phyloP scores from a whole-genome alignment of 2,797 vertebrate species.

The Cichlasoma orientale region DNA sequence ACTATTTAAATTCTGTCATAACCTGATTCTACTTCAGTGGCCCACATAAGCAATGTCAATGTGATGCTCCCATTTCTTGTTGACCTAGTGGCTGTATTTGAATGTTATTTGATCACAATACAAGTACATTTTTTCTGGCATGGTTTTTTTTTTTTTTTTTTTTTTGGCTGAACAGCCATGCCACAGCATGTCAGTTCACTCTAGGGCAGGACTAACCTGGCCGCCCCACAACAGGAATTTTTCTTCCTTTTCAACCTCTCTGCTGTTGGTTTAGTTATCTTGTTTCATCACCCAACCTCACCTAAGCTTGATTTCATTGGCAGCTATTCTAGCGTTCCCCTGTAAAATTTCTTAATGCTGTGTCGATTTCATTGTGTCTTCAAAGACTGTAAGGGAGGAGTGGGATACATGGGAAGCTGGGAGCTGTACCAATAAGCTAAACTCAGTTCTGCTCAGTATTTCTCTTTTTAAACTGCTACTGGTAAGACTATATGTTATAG shows the following conservation, averaged over 20 bases:
- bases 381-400: neutral
- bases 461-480: neutral
- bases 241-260: neutral
- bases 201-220: neutral
- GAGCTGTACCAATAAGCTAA: neutral
- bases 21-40: conserved; percentile 21
- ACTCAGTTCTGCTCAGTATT: neutral
- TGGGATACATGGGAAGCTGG: neutral
- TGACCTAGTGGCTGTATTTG: conserved; percentile 14
- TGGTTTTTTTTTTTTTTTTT: neutral
- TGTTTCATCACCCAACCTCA: neutral
- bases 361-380: neutral
- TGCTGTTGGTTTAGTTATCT: neutral
- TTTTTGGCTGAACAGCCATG: neutral
- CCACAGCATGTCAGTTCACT: neutral
- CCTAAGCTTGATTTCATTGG: neutral
- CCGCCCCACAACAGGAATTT: neutral
- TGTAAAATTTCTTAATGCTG: neutral
- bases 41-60: conserved; percentile 28
- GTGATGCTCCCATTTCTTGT: conserved; percentile 24
- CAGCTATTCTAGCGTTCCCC: neutral
- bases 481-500: neutral
- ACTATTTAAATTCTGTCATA: conserved; percentile 11
- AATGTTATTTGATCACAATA: conserved; percentile 14
- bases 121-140: neutral